Base-by-base conservation (phyloP, 2,113 vertebrate genomes). In the Cryptoleucopteryx plumbea region DNA sequence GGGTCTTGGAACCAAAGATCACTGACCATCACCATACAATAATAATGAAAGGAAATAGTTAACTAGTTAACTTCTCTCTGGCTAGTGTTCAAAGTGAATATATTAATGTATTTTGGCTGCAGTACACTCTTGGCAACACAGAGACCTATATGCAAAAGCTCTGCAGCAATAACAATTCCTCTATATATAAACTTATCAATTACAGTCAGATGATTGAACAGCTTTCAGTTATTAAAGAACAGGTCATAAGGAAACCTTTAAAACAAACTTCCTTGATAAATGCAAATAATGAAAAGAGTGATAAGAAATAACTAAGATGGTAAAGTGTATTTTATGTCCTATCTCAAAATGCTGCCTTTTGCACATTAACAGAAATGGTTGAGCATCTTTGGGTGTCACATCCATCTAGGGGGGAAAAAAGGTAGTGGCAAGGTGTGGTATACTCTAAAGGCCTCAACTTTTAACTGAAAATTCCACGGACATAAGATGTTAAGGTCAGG, bases 321-420 rank as follows among this genome's bases (percentile, higher is more conserved):
- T 27, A 32, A 55, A 82, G 19, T 8, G 18, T 48, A 31, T 11
- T 61, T 78, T 88, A 65, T 81, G 34, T 94, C 32, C 16, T 25
- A 21, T 89, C 45, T 88, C 68, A 72, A 21, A 38, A 29, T 45
- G 8, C 71, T 34, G 40, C 18, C 34, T 86, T 55, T 67, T 65
- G 77, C 29, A 78, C 16, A 45, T 29, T n/a, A 73, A 5, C 29
- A 88, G 55, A 68, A 92, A 79, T 13, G 32, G 32, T 0, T 55
- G 42, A 91, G 7, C 29, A 75, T 74, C 40, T 68, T 25, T 72
- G 45, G 14, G 43, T 71, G 72, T 26, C 52, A 38, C 10, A 50
- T 55, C 29, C n/a, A 34, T 38, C 9, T 10, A 0, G 0, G 22
- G 15, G 15, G 4, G 23, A 3, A 5, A 19, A 53, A n/a, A 10